These are phyloP conservation scores for Oreocharis arfaki DNA, from an alignment of 2,113 vertebrate genomes.

Conservation along the genomic window DNA sequence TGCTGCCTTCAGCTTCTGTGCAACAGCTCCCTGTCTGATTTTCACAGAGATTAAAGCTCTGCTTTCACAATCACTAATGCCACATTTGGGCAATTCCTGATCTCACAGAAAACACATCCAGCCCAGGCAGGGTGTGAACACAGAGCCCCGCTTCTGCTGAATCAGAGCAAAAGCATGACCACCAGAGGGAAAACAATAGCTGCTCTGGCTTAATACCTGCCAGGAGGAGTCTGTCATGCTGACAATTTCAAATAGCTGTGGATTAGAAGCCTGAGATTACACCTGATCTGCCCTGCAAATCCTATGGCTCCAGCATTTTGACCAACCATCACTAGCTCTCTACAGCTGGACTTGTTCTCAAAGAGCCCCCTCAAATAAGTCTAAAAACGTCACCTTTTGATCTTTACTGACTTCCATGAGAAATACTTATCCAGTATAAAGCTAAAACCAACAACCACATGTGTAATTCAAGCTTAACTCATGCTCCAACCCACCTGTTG, in stretches of 20 bases:
- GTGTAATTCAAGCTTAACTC: not conserved
- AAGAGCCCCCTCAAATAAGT: not conserved
- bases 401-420: not conserved
- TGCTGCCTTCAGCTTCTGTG: not conserved
- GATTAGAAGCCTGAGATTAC: not conserved
- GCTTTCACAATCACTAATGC: not conserved
- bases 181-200: not conserved
- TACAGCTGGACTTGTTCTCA: not conserved
- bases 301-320: not conserved
- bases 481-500: not conserved
- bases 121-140: not conserved
- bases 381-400: not conserved
- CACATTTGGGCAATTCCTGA: not conserved
- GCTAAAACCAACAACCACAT: not conserved
- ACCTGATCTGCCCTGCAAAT: not conserved
- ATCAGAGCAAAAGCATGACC: not conserved
- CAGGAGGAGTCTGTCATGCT: not conserved
- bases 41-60: not conserved
- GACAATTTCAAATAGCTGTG: not conserved
- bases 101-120: not conserved
- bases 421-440: not conserved
- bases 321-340: not conserved
- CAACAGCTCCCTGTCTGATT: not conserved
- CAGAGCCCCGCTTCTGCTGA: not conserved
- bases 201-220: not conserved